phyloP scores from a whole-genome alignment of 2,797 vertebrate genomes.

The Acanthurus tractus region DNA sequence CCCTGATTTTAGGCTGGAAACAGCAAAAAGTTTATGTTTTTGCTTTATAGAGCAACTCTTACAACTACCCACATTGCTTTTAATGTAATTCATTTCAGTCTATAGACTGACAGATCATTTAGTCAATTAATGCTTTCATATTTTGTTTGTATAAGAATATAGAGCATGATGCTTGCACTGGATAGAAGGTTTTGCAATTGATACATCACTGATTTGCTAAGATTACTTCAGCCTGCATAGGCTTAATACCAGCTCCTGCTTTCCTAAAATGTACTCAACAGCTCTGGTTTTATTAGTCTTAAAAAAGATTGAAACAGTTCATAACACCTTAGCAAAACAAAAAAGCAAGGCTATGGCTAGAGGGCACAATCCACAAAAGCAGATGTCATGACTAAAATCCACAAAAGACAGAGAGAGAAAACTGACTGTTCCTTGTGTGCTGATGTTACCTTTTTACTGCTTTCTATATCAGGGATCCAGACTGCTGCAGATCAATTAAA shows the following conservation, averaged over 20 bases:
- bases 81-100: not conserved
- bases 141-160: not conserved
- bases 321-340: slow-evolving; percentile 33
- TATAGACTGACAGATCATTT: not conserved
- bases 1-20: not conserved
- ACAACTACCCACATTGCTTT: not conserved
- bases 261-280: not conserved
- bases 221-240: not conserved
- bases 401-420: slow-evolving; percentile 24
- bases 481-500: no score
- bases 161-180: not conserved
- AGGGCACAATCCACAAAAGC: slow-evolving; percentile 27
- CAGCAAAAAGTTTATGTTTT: not conserved
- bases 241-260: not conserved
- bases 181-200: not conserved
- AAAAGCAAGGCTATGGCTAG: slow-evolving; percentile 31
- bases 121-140: not conserved
- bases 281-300: slow-evolving; percentile 22
- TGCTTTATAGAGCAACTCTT: not conserved
- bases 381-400: slow-evolving; percentile 15
- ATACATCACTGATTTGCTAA: not conserved
- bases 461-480: slow-evolving; percentile 11
- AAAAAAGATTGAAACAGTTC: not conserved
- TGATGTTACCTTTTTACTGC: not conserved
- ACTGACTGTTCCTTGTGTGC: not conserved